Base-by-base conservation (phyloP, 2,888 invertebrate genomes). In the Agapostemon virescens region DNA sequence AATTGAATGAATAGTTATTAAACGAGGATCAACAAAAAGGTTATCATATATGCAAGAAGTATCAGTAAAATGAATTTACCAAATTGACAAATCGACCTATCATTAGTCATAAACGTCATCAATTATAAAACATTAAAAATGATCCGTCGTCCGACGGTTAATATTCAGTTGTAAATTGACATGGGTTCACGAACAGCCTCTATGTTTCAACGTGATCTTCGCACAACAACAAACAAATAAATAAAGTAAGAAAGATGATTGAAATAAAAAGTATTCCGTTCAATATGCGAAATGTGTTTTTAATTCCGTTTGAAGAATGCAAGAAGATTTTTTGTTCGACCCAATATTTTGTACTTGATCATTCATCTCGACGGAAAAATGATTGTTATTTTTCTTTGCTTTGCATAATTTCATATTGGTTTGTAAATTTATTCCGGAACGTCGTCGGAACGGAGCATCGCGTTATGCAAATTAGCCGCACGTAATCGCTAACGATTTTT, bases 321-420 rank as follows among this genome's bases (percentile, higher is more conserved):
- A 5, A 13, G 13, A 23, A 4, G 1, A 23, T 1, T 26, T 55
- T 55, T 26, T 26, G 15, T 15, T 5, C 52, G 55, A 26, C 6
- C 26, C 15, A 30, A 20, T 17, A 30, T n/a, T 45, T 55, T 30
- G 30, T 42, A 17, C 20, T 30, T 30, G 67, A 45, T 42, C 67
- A 30, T 30, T 42, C 40, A 13, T 67, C 67, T 20, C 42, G 26
- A 30, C 42, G 11, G 42, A 13, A 17, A 30, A 42, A 17, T 42
- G 26, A 26, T 67, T 42, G 42, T 67, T 67, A 67, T 42, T 67
- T 42, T 52, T 2, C 66, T 30, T 58, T 15, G 30, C 75, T 87
- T 87, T 84, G 52, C 84, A 85, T 88, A 88, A 88, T 84, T 84
- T 88, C 81, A 74, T 79, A 79, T 70, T 67, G 79, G 73, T 82